Evolutionary conservation across 2,888 invertebrate genomes (phyloP).

Genomic region (Erannis defoliaria): DNA sequence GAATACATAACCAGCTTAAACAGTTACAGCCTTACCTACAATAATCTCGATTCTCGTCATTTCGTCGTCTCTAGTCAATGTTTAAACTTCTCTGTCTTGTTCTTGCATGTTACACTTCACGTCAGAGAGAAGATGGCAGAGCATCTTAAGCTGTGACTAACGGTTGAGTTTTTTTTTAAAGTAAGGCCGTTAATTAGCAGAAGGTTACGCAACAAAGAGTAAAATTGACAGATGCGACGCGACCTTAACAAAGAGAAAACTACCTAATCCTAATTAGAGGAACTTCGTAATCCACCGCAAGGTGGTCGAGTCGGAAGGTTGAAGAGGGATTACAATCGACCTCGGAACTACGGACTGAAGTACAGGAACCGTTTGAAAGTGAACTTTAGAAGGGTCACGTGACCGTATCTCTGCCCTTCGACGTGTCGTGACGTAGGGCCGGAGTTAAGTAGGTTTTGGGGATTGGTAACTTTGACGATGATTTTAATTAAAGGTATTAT

Average conservation of each 20-base stretch:
- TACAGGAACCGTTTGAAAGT: slow-evolving; percentile 7
- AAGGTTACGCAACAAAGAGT: slow-evolving; percentile 6
- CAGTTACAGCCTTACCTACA: no score
- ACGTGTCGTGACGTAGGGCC: slow-evolving; percentile 2
- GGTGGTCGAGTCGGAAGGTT: slow-evolving; percentile 22
- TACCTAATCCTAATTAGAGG: slow-evolving; percentile 40
- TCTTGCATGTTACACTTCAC: no score
- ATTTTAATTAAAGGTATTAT: background rate
- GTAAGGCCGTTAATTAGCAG: no score
- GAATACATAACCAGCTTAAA: no score
- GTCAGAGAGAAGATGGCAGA: no score
- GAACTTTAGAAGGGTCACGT: slow-evolving; percentile 22
- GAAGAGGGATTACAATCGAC: slow-evolving; percentile 33
- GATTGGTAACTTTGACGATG: background rate
- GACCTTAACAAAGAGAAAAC: slow-evolving; percentile 37
- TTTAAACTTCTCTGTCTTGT: no score
- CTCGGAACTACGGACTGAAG: slow-evolving; percentile 17
- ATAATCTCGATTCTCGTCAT: no score
- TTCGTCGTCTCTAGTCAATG: no score
- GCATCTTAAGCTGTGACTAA: no score
- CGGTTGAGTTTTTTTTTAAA: no score
- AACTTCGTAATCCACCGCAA: slow-evolving; percentile 39
- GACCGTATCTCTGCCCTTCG: slow-evolving; percentile 2
- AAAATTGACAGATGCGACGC: slow-evolving; percentile 25
- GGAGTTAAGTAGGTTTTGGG: background rate